phyloP scores from a whole-genome alignment of 2,113 vertebrate species.

The Cyprinodon brontotheroides region DNA sequence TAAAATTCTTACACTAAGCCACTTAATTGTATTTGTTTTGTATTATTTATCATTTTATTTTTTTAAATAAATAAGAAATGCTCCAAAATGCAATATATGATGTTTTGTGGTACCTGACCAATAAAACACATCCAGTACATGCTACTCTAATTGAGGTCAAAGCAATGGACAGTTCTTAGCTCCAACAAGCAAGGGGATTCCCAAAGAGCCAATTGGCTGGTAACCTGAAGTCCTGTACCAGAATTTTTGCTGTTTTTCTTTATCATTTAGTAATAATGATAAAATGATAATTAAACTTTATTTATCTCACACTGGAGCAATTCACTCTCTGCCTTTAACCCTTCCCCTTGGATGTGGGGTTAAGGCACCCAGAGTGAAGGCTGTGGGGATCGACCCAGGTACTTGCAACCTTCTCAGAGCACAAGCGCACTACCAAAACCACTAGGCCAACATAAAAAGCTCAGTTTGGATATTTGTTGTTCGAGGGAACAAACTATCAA shows the following conservation, averaged over 20 bases:
- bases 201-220: not conserved
- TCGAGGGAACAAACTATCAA: not conserved
- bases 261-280: not conserved
- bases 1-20: not conserved
- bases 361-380: too few species aligned
- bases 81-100: not conserved
- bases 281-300: too few species aligned
- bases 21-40: not conserved
- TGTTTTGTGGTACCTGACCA: not conserved
- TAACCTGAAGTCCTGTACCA: not conserved
- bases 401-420: too few species aligned
- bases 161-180: not conserved
- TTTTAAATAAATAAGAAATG: not conserved
- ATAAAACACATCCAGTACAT: not conserved
- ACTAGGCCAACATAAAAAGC: not conserved
- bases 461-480: not conserved
- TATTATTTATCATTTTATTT: too few species aligned
- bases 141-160: not conserved
- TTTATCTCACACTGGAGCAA: too few species aligned
- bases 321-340: too few species aligned
- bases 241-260: not conserved
- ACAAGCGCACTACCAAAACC: too few species aligned
- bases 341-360: too few species aligned
- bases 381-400: too few species aligned
- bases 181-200: not conserved